phyloP scores from a whole-genome alignment of 1,140 invertebrate species.

The Procambarus clarkii region DNA sequence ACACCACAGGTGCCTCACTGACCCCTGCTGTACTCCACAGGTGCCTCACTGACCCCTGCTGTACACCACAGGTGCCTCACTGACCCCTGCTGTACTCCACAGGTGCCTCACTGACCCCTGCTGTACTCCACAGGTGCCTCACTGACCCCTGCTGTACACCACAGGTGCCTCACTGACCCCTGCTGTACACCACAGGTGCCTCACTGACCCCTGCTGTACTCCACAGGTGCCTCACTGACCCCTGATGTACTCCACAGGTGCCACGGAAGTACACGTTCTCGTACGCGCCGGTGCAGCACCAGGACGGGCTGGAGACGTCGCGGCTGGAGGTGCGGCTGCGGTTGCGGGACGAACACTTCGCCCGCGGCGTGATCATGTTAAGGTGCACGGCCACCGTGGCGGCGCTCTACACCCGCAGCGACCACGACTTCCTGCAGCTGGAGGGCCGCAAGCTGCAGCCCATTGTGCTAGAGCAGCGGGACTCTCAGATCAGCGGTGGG shows the following conservation, averaged over 20 bases:
- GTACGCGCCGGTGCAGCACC: slow-evolving; percentile 35
- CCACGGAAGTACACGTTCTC: slow-evolving; percentile 39
- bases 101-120: too few relatives aligned
- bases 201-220: too few relatives aligned
- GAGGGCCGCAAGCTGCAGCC: slow-evolving; percentile 36
- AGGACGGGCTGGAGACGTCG: slow-evolving; percentile 49
- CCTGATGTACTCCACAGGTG: slow-evolving; percentile 16
- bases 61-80: too few relatives aligned
- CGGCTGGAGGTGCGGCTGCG: slow-evolving; percentile 34
- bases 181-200: too few relatives aligned
- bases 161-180: too few relatives aligned
- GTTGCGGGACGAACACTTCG: slow-evolving; percentile 43
- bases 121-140: too few relatives aligned
- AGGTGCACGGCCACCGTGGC: slow-evolving; percentile 56
- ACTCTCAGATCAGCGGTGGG: slow-evolving; percentile 45
- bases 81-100: too few relatives aligned
- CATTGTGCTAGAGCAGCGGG: slow-evolving; percentile 41
- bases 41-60: too few relatives aligned
- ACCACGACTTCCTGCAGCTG: slow-evolving; percentile 59
- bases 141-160: too few relatives aligned
- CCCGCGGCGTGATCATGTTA: slow-evolving; percentile 35
- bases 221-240: background rate
- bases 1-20: too few relatives aligned
- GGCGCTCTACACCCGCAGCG: slow-evolving; percentile 52
- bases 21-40: too few relatives aligned